phyloP scores from a whole-genome alignment of 1,140 invertebrate species.

The Phymorhynchus buccinoides region DNA sequence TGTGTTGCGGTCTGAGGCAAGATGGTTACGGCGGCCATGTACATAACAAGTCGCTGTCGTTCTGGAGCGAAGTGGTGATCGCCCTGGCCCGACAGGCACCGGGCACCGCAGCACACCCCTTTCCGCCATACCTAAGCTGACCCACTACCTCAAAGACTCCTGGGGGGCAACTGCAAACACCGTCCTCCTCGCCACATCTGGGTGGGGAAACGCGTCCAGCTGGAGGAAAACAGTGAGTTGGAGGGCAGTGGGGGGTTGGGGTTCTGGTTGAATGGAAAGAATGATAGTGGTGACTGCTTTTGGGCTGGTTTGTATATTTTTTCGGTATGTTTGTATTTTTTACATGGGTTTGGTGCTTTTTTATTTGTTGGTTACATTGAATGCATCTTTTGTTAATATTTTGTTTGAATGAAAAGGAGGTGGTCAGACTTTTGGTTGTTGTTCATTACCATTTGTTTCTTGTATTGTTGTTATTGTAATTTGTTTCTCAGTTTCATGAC shows the following conservation, averaged over 20 bases:
- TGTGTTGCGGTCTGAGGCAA: slow-evolving; percentile 70
- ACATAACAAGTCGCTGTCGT: slow-evolving; percentile 74
- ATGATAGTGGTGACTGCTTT: no score
- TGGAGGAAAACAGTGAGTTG: slow-evolving; percentile 74
- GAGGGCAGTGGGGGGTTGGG: background rate
- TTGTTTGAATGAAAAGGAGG: no score
- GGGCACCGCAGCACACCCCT: slow-evolving; percentile 71
- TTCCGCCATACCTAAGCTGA: slow-evolving; percentile 73
- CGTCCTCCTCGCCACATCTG: slow-evolving; percentile 71
- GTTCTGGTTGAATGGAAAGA: background rate
- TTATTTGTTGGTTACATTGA: no score
- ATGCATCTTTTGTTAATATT: no score
- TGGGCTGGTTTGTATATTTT: no score
- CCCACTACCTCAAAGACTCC: slow-evolving; percentile 72
- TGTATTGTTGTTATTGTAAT: no score
- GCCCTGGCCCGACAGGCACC: slow-evolving; percentile 66
- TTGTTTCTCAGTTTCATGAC: no score
- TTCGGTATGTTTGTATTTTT: no score
- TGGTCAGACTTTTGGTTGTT: no score
- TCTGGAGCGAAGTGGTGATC: slow-evolving; percentile 72
- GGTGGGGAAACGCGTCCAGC: slow-evolving; percentile 70
- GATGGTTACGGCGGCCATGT: slow-evolving; percentile 71
- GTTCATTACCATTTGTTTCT: no score
- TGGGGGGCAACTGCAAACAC: slow-evolving; percentile 72
- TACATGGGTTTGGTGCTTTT: no score